Percentiles rank a stretch among this genome's conserved stretches.
Evolutionary conservation across 2,113 vertebrate species (phyloP).

Genomic region (Hippolais icterina): DNA sequence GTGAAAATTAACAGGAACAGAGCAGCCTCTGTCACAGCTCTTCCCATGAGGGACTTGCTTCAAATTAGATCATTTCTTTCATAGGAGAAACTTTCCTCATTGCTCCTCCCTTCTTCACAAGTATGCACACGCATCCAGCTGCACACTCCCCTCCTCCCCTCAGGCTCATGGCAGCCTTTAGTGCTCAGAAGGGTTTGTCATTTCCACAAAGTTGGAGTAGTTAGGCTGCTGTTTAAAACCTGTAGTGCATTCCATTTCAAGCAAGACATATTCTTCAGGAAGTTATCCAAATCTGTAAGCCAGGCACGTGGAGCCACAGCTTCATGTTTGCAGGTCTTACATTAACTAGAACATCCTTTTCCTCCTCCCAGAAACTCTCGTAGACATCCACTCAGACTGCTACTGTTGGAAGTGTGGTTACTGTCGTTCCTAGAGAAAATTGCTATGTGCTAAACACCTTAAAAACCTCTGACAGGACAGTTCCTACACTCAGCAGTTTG

Average conservation of each 20-base stretch:
- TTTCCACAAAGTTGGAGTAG: not conserved
- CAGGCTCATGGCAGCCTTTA: not conserved
- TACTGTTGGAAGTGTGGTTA: not conserved
- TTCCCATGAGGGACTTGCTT: slow-evolving; percentile 61
- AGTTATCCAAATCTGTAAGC: not conserved
- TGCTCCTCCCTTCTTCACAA: not conserved
- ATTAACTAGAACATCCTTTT: not conserved
- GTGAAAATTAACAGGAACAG: slow-evolving; percentile 77
- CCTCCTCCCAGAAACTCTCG: not conserved
- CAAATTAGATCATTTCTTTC: slow-evolving; percentile 68
- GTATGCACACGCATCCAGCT: not conserved
- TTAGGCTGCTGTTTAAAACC: not conserved
- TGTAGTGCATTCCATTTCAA: not conserved
- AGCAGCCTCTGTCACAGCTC: slow-evolving; percentile 68
- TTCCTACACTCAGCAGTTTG: not conserved
- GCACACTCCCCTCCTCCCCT: not conserved
- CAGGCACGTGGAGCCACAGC: fast-evolving
- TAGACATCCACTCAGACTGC: not conserved
- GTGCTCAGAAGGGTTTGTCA: not conserved
- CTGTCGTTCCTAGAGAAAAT: not conserved
- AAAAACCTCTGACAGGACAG: not conserved
- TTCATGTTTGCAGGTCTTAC: not conserved
- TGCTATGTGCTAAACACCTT: not conserved
- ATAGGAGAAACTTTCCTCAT: slow-evolving; percentile 39
- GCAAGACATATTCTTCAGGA: not conserved